Evolutionary conservation across 2,888 invertebrate species (phyloP).

Genomic region (Leptopterna dolabrata): DNA sequence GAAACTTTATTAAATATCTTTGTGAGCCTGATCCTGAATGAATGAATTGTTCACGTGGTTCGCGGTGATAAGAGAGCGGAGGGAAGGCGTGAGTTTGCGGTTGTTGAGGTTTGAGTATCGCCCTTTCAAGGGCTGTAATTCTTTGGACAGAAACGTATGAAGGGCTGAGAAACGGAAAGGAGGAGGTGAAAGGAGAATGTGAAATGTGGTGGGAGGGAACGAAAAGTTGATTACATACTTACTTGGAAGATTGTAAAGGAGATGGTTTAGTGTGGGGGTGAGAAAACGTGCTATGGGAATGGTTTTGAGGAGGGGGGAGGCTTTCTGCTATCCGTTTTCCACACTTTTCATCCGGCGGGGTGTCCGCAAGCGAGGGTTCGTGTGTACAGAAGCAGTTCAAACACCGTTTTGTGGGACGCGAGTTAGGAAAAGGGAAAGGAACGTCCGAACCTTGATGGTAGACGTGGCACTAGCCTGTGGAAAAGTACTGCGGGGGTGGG

Average conservation of each 20-base stretch:
- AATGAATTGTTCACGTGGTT: slow-evolving; percentile 21
- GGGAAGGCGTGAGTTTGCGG: not conserved
- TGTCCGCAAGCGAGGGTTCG: not conserved
- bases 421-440: not conserved
- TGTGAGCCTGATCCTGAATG: not conserved
- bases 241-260: slow-evolving; percentile 36
- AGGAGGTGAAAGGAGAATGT: slow-evolving; percentile 6
- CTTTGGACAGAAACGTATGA: not conserved
- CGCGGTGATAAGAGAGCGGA: not conserved
- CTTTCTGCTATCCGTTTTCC: not conserved
- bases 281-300: not conserved
- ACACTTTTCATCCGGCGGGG: not conserved
- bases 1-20: not conserved
- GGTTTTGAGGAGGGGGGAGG: not conserved
- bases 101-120: not conserved
- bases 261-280: not conserved
- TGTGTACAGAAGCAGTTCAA: slow-evolving; percentile 18
- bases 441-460: not conserved
- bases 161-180: not conserved
- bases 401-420: not conserved
- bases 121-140: slow-evolving; percentile 12
- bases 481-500: not conserved
- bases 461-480: not conserved
- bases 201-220: not conserved
- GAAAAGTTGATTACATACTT: slow-evolving; percentile 46